Evolutionary conservation across 2,888 invertebrate genomes (phyloP).

Genomic region (Timema cristinae): DNA sequence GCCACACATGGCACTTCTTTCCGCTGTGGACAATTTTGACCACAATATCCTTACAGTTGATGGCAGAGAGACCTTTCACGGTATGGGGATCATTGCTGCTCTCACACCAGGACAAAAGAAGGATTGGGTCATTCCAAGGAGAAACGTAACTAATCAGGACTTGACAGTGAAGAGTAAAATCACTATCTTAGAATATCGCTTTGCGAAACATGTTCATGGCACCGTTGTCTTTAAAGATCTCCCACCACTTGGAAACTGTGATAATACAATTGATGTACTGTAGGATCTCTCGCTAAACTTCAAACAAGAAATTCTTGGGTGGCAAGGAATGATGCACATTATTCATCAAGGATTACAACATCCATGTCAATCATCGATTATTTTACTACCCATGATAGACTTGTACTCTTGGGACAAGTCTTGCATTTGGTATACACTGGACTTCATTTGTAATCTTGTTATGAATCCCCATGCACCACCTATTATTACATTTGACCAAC

Average conservation of each 20-base stretch:
- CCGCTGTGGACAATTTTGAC: neutral
- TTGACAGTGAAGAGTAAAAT: neutral
- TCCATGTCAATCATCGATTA: neutral
- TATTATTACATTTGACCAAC: too few species aligned
- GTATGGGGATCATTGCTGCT: neutral
- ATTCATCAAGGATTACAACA: neutral
- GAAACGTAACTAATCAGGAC: too few species aligned
- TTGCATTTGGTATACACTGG: too few species aligned
- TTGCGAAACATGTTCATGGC: neutral
- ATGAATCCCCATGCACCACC: too few species aligned
- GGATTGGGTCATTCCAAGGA: neutral
- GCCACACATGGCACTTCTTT: neutral
- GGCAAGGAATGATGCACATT: slow-evolving; percentile 7
- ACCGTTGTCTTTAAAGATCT: neutral
- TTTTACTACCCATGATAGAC: neutral
- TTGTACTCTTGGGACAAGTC: too few species aligned
- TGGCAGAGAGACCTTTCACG: neutral
- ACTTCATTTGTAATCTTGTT: too few species aligned
- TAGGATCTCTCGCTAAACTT: neutral
- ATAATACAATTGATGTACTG: neutral
- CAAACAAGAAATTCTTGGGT: neutral
- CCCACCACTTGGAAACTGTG: neutral
- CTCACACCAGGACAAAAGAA: neutral
- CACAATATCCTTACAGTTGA: neutral
- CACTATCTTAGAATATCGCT: neutral